A percentile compares a stretch with the other conserved stretches of the same genome.
Evolutionary conservation across 1,140 invertebrate genomes (phyloP).

Genomic region (Tetramorium alpestre): DNA sequence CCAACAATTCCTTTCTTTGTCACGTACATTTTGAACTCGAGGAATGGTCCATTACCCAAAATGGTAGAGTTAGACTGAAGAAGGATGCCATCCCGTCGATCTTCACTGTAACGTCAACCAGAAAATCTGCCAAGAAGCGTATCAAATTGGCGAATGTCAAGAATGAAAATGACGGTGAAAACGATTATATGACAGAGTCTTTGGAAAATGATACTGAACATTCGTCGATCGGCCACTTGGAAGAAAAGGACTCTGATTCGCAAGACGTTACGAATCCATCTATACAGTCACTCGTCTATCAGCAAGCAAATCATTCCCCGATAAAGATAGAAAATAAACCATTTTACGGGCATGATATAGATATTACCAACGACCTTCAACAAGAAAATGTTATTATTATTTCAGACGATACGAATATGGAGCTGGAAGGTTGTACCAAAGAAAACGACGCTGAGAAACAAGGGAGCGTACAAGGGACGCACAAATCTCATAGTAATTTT

Average conservation of each 20-base stretch:
- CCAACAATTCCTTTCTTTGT: slow-evolving; percentile 83
- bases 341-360: not conserved
- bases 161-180: slow-evolving; percentile 55
- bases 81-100: slow-evolving; percentile 82
- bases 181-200: slow-evolving; percentile 74
- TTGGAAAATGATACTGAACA: slow-evolving; percentile 69
- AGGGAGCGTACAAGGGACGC: slow-evolving; percentile 24
- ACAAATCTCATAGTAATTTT: not conserved
- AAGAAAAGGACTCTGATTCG: slow-evolving; percentile 63
- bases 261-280: slow-evolving; percentile 37
- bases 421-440: slow-evolving; percentile 51
- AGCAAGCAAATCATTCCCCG: slow-evolving; percentile 2
- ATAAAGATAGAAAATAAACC: not conserved
- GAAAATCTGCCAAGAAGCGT: slow-evolving; percentile 81
- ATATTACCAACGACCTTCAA: slow-evolving; percentile 45
- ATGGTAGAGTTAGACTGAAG: slow-evolving; percentile 79
- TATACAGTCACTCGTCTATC: not conserved
- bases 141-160: slow-evolving; percentile 60
- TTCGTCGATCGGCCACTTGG: slow-evolving; percentile 49
- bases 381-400: slow-evolving; percentile 69
- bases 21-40: slow-evolving; percentile 80
- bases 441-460: slow-evolving; percentile 43
- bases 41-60: slow-evolving; percentile 79
- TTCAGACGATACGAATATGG: slow-evolving; percentile 68
- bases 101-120: slow-evolving; percentile 79